Evolutionary conservation across 2,888 invertebrate genomes (phyloP).

Genomic region (Phengaris alcon): DNA sequence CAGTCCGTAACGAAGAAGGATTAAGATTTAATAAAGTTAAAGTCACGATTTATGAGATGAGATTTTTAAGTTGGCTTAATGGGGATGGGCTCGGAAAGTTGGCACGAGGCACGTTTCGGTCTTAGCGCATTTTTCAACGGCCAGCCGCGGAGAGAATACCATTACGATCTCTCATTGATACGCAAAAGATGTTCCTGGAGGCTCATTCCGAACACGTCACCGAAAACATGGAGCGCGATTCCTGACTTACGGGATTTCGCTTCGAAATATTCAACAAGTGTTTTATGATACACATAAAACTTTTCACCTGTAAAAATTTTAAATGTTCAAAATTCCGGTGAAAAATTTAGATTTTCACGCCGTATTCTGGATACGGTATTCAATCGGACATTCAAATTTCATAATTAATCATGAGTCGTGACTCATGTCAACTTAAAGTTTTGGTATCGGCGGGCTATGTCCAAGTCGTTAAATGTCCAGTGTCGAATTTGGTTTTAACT

Average conservation of each 20-base stretch:
- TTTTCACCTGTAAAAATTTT: slow-evolving; percentile 5
- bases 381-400: not conserved
- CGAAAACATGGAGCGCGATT: slow-evolving; percentile 41
- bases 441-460: not conserved
- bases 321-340: not conserved
- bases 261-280: slow-evolving; percentile 42
- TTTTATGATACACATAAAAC: slow-evolving; percentile 30
- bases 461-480: no score
- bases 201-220: slow-evolving; percentile 42
- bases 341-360: not conserved
- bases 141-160: slow-evolving; percentile 24
- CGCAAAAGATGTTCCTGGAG: slow-evolving; percentile 35
- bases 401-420: slow-evolving; percentile 9
- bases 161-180: slow-evolving; percentile 37
- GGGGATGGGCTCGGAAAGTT: not conserved
- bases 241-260: slow-evolving; percentile 41
- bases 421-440: slow-evolving; percentile 25
- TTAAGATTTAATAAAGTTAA: slow-evolving; percentile 26
- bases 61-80: slow-evolving; percentile 26
- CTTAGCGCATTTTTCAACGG: slow-evolving; percentile 25
- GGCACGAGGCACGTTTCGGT: slow-evolving; percentile 22
- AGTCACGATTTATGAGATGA: slow-evolving; percentile 21
- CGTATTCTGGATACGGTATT: not conserved
- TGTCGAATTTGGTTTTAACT: no score
- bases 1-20: slow-evolving; percentile 2